These are phyloP conservation scores for Avahi laniger DNA, from an alignment of 2,797 vertebrate species.

Conservation along the genomic window DNA sequence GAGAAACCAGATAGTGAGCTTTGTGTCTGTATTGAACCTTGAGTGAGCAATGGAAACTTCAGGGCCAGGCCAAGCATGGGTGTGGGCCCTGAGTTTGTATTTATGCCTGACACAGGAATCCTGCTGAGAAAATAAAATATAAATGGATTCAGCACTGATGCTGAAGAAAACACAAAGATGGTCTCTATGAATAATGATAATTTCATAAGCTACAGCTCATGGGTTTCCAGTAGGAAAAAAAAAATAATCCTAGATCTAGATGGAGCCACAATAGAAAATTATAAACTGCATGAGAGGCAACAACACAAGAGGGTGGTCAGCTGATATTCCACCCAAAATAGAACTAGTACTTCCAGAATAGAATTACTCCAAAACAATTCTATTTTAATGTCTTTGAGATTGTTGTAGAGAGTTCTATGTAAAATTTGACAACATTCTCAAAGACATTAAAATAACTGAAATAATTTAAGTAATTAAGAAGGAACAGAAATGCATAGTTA, in stretches of 20 bases:
- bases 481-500: neutral
- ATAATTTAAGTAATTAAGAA: neutral
- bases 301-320: neutral
- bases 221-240: neutral
- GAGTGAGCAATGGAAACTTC: neutral
- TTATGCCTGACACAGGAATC: neutral
- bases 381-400: neutral
- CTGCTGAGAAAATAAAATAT: slow-evolving; percentile 19
- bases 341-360: neutral
- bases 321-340: neutral
- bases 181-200: neutral
- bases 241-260: neutral
- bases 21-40: neutral
- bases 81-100: neutral
- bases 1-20: neutral
- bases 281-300: neutral
- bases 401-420: neutral
- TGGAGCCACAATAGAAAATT: neutral
- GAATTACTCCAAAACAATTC: neutral
- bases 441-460: neutral
- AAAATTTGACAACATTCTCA: neutral
- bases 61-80: neutral
- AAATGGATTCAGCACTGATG: slow-evolving; percentile 16
- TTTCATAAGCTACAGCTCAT: neutral
- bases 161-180: neutral